Evolutionary conservation across 1,140 invertebrate genomes (phyloP), one percentile per base, ranked within the genome.

Genomic region (Mercenaria mercenaria): DNA sequence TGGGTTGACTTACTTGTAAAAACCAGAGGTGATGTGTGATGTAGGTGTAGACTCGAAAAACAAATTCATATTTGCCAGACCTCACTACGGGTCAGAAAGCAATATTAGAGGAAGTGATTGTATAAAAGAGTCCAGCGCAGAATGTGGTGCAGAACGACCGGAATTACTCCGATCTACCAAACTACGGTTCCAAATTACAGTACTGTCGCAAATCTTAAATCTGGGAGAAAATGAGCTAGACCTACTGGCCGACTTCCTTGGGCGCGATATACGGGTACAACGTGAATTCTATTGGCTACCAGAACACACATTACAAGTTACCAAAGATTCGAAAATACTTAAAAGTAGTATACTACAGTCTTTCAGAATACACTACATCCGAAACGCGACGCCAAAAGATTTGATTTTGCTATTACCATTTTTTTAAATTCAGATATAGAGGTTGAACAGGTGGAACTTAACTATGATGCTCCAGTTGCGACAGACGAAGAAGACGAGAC

Each of bases 141-240:
- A 50, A n/a, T 89, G 85, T 41, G 76, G 81, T 0, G 76, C 90
- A 41, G 69, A 89, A 61, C 8, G 72, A 1, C 91, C 90, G 32
- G 39, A 91, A 64, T 41, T 87, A 1, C n/a, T 92, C 26, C 82
- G 43, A 95, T 92, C 95, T 95, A 93, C 95, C 94, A 93, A 95
- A 95, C 43, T 92, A 1, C 61, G 90, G 79, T 91, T 89, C n/a
- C 92, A 91, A 13, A 80, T 91, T 26, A 84, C 88, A 1, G 82
- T 79, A 13, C 43, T 91, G 1, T 84, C 80, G 8, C 91, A 92
- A 67, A 67, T 91, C 18, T 23, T 91, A 10, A 91, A 89, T 41
- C 32, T 92, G 32, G 88, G 81, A 81, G 89, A 91, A 4, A 88
- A 92, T 83, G 88, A 92, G 29, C 69, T 91, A 4, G 91, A 92